phyloP scores from a whole-genome alignment of 2,888 invertebrate species.

The Conus canariensis region DNA sequence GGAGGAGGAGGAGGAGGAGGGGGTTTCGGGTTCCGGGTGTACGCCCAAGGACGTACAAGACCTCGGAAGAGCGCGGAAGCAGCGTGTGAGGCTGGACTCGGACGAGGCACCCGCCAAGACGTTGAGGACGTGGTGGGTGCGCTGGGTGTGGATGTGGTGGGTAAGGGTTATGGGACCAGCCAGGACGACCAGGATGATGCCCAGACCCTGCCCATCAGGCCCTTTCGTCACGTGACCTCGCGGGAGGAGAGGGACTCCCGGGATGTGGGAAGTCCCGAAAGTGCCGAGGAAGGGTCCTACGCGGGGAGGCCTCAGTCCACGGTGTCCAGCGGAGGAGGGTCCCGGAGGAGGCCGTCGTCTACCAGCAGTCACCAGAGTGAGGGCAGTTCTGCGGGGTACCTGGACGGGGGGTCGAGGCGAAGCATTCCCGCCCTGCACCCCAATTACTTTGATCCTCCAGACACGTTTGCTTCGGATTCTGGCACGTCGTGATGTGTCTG shows the following conservation, averaged over 20 bases:
- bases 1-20: neutral
- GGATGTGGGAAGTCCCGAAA: constrained; percentile 29
- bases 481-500: neutral
- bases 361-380: constrained; percentile 41
- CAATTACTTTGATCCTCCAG: constrained; percentile 40
- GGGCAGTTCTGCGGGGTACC: constrained; percentile 26
- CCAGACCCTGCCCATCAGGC: constrained; percentile 49
- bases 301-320: constrained; percentile 17
- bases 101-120: neutral
- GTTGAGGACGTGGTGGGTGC: neutral
- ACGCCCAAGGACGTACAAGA: neutral
- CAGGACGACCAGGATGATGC: neutral
- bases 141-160: too few relatives aligned
- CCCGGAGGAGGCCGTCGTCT: constrained; percentile 33
- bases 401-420: constrained; percentile 37
- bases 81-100: neutral
- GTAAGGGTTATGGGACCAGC: neutral
- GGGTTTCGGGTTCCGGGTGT: neutral
- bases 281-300: neutral
- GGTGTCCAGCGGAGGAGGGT: constrained; percentile 27
- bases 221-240: constrained; percentile 32
- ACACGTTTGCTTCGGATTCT: neutral
- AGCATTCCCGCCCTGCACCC: constrained; percentile 52
- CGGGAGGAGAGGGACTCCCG: constrained; percentile 23
- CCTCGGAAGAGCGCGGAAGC: neutral